phyloP scores from a whole-genome alignment of 2,113 vertebrate genomes.

The Scatophagus argus region DNA sequence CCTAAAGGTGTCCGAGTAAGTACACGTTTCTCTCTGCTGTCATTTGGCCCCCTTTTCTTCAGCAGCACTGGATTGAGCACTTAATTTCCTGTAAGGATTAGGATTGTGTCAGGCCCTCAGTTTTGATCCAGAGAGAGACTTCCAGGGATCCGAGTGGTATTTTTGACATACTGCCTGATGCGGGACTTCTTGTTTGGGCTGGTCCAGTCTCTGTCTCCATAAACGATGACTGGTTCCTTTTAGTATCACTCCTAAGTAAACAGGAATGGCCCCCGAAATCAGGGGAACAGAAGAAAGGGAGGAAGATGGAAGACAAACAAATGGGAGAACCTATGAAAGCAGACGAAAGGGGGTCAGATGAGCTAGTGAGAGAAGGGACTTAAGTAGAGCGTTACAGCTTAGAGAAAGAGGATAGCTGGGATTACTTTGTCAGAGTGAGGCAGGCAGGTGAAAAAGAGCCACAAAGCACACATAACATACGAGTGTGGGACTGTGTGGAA shows the following conservation, averaged over 20 bases:
- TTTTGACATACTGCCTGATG: constrained; percentile 22
- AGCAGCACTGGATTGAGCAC: constrained; percentile 41
- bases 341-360: constrained; percentile 38
- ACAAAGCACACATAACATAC: constrained; percentile 18
- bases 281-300: constrained; percentile 31
- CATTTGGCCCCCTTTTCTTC: constrained; percentile 7
- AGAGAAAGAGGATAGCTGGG: constrained; percentile 54
- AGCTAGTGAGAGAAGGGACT: constrained; percentile 54
- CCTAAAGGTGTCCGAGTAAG: constrained; percentile 96
- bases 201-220: constrained; percentile 28
- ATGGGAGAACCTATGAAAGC: constrained; percentile 38
- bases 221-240: constrained; percentile 37
- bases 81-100: constrained; percentile 76
- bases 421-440: constrained; percentile 51
- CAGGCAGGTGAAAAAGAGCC: constrained; percentile 29
- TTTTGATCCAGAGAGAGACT: constrained; percentile 24
- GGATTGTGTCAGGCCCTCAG: constrained; percentile 43
- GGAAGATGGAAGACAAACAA: constrained; percentile 39
- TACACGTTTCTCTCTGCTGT: constrained; percentile 58
- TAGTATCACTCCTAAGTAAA: constrained; percentile 33
- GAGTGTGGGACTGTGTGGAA: neutral
- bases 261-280: constrained; percentile 43
- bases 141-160: constrained; percentile 35
- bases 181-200: constrained; percentile 30
- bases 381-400: constrained; percentile 25